A percentile compares a stretch with the other conserved stretches of the same genome.
phyloP scores from a whole-genome alignment of 2,797 vertebrate genomes.

The Gallinago solitaria region DNA sequence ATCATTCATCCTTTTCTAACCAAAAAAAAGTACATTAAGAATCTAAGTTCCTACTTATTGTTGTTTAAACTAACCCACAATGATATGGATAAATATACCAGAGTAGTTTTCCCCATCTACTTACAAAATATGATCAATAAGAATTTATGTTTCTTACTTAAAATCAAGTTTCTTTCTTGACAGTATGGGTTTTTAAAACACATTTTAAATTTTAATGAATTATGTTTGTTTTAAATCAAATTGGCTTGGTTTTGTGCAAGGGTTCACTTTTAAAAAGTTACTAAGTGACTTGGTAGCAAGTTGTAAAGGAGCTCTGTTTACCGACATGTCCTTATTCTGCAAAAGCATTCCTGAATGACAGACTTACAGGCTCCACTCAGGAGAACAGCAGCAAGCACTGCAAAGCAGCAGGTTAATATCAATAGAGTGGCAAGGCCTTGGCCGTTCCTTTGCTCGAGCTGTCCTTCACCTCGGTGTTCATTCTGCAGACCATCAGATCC shows the following conservation, averaged over 20 bases:
- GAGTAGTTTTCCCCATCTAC: neutral
- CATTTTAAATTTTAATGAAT: neutral
- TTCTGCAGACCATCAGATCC: accelerated
- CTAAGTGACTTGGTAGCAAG: accelerated
- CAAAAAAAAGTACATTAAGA: neutral
- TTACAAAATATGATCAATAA: neutral
- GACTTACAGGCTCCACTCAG: neutral
- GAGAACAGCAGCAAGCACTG: neutral
- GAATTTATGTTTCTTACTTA: neutral
- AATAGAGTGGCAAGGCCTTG: neutral
- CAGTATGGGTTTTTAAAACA: neutral
- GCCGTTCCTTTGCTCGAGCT: neutral
- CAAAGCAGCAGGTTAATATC: neutral
- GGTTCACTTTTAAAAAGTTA: neutral
- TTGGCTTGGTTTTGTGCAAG: neutral
- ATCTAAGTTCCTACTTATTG: neutral
- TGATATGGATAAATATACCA: neutral
- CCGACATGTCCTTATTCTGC: neutral
- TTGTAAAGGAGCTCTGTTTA: neutral
- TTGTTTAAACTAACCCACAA: neutral
- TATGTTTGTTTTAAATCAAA: neutral
- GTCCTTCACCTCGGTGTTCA: neutral
- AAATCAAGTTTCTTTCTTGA: neutral
- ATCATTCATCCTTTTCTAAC: neutral
- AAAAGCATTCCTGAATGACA: neutral